Evolutionary conservation across 2,888 invertebrate genomes (phyloP), one percentile per base, ranked within the genome.

Genomic region (Andrena fulva): DNA sequence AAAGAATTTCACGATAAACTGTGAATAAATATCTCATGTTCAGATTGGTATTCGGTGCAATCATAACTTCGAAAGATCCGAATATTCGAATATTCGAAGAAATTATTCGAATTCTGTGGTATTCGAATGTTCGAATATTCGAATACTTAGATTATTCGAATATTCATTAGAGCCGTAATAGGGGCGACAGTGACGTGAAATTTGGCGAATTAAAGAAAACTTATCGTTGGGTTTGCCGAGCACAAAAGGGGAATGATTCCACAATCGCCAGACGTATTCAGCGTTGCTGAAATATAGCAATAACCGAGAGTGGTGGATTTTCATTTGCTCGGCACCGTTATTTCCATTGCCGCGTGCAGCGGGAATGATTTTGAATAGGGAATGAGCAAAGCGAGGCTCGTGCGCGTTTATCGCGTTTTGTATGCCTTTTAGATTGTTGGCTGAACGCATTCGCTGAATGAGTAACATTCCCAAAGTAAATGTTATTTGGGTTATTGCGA

Each of bases 271-370:
- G 76, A 67, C 50, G 68, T 76, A 82, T 82, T 76, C 82, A 81
- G 29, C 75, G 77, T 69, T 64, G 76, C 52, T 82, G 82, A 76
- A 82, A 82, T 77, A 68, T 82, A 77, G 82, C 82, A 82, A 82
- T 82, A 82, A 77, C 82, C 68, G 82, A 60, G 82, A 82, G 82
- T 82, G 82, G 76, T 82, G 77, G 68, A 77, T 82, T 82, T 82
- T 82, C 82, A 82, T 82, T 82, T 82, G 59, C 76, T 52, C 71
- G 71, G 76, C 50, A 24, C 52, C 82, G 77, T 82, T 77, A 72
- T 77, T 77, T 72, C 48, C 68, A 64, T 72, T 82, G 42, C 54
- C 16, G 31, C 42, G 42, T 50, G 59, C 56, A 42, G n/a, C 67
- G 12, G 48, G 62, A 69, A 82, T 82, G 68, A 77, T 82, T 82